Conservation (phyloP, 2,113 vertebrate species). For the Gila orcuttii region DNA sequence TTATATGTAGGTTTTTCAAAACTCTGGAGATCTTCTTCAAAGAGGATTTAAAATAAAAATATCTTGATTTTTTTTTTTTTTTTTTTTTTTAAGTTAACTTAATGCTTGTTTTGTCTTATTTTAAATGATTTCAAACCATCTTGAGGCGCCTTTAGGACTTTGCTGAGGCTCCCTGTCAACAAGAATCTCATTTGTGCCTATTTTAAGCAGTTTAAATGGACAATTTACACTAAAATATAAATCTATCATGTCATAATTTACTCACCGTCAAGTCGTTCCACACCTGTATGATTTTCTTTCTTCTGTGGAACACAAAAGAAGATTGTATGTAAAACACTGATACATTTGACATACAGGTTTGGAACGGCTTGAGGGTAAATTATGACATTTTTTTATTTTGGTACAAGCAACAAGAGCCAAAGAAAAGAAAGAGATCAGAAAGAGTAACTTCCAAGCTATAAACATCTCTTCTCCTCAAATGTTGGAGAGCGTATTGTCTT, state of each 20-base stretch:
- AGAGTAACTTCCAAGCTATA: neutral
- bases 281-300: too few species aligned
- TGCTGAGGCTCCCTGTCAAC: neutral
- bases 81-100: too few species aligned
- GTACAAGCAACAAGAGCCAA: neutral
- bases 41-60: too few species aligned
- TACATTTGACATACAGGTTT: neutral
- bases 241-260: too few species aligned
- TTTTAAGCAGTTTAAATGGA: neutral
- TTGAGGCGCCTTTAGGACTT: neutral
- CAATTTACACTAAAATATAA: neutral
- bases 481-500: neutral
- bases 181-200: neutral
- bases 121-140: too few species aligned
- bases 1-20: neutral
- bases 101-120: too few species aligned
- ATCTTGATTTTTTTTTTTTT: too few species aligned
- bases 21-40: too few species aligned
- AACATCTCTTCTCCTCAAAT: neutral
- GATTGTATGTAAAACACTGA: too few species aligned
- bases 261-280: too few species aligned
- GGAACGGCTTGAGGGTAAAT: neutral
- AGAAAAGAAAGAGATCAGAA: neutral
- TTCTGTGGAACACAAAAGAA: too few species aligned
- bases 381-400: neutral